These are phyloP conservation scores for Drosophila putrida DNA, from an alignment of 2,888 invertebrate genomes.

Conservation along the genomic window DNA sequence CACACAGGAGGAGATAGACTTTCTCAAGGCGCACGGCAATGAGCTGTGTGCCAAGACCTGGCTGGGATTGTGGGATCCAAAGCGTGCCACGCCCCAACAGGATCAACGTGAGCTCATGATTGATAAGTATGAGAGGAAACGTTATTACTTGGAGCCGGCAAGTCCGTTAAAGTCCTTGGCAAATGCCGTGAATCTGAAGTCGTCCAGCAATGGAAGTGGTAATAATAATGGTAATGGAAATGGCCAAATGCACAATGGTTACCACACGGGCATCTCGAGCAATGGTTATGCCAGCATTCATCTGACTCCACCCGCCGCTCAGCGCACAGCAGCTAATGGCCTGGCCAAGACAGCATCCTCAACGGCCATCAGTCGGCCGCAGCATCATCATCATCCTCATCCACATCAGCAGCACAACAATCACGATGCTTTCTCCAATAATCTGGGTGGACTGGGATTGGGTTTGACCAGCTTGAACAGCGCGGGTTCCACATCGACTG, in stretches of 20 bases:
- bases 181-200: constrained; percentile 82
- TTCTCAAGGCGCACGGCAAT: constrained; percentile 95
- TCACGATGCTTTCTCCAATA: constrained; percentile 59
- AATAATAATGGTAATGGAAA: constrained; percentile 26
- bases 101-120: constrained; percentile 96
- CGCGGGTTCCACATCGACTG: constrained; percentile 81
- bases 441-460: constrained; percentile 32
- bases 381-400: constrained; percentile 72
- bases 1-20: constrained; percentile 97
- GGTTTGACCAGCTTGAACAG: constrained; percentile 78
- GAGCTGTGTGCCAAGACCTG: constrained; percentile 97
- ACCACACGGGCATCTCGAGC: constrained; percentile 54
- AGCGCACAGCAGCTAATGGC: constrained; percentile 83
- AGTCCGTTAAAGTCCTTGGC: constrained; percentile 85
- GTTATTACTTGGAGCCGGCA: constrained; percentile 86
- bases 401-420: constrained; percentile 21
- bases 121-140: constrained; percentile 97
- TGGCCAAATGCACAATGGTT: constrained; percentile 40
- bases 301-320: constrained; percentile 84
- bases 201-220: constrained; percentile 37
- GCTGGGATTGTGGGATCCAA: constrained; percentile 95
- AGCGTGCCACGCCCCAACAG: constrained; percentile 92
- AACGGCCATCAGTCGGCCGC: constrained; percentile 83
- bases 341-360: constrained; percentile 70
- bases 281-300: constrained; percentile 83